phyloP scores from a whole-genome alignment of 2,113 vertebrate species.

The Rhodinocichla rosea region DNA sequence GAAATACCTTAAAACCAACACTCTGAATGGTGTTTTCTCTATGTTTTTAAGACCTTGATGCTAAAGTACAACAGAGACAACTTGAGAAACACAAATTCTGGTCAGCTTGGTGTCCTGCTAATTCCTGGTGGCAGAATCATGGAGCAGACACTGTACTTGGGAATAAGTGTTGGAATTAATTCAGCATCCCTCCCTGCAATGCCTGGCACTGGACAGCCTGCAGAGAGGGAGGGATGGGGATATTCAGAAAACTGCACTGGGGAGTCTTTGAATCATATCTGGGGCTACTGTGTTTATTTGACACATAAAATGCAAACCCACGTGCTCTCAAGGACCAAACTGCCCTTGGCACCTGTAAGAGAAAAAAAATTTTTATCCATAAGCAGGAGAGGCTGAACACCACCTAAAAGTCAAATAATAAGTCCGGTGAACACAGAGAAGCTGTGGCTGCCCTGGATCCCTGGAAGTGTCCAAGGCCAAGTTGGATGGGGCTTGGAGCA shows the following conservation, averaged over 20 bases:
- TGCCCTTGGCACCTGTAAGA: too few relatives aligned
- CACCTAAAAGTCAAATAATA: not conserved
- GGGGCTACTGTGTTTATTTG: not conserved
- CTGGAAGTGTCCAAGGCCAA: not conserved
- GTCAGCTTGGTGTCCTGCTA: not conserved
- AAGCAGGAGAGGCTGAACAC: not conserved
- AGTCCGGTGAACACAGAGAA: not conserved
- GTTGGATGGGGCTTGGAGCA: fast-evolving
- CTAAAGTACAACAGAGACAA: not conserved
- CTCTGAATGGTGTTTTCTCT: not conserved
- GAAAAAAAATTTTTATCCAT: fast-evolving
- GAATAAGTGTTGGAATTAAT: not conserved
- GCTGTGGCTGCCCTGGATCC: not conserved
- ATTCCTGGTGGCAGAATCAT: not conserved
- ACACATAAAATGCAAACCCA: not conserved
- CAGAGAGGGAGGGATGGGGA: not conserved
- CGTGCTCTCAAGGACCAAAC: not conserved
- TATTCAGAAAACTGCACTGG: not conserved
- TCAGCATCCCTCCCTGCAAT: not conserved
- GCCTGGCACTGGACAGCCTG: too few relatives aligned
- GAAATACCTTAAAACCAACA: not conserved
- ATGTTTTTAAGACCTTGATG: not conserved
- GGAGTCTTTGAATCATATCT: not conserved
- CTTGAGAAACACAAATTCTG: not conserved
- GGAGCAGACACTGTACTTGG: fast-evolving